These are phyloP conservation scores for Cantharis rufa DNA, from an alignment of 2,888 invertebrate genomes.

Conservation along the genomic window DNA sequence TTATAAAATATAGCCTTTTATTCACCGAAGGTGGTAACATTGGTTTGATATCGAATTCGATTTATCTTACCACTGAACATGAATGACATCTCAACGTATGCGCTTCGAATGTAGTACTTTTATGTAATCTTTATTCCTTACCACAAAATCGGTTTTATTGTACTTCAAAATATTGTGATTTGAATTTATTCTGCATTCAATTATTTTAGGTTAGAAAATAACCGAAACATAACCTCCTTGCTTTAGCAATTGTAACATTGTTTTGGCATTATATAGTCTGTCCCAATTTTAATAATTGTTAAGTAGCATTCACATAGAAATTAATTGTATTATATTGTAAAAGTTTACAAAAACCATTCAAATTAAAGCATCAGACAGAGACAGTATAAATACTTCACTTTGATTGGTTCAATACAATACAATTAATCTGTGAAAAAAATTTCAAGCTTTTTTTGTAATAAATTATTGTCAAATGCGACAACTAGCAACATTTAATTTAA, in stretches of 20 bases:
- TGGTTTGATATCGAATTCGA: slow-evolving; percentile 45
- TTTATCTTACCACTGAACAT: slow-evolving; percentile 48
- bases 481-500: too few relatives aligned
- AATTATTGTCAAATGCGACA: too few relatives aligned
- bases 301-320: too few relatives aligned
- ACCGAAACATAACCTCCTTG: background rate
- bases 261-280: too few relatives aligned
- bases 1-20: slow-evolving; percentile 47
- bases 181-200: background rate
- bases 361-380: too few relatives aligned
- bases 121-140: slow-evolving; percentile 1
- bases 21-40: slow-evolving; percentile 36
- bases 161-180: background rate
- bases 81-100: slow-evolving; percentile 43
- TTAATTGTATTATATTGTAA: too few relatives aligned
- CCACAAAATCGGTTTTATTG: background rate
- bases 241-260: background rate
- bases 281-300: too few relatives aligned
- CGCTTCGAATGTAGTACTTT: slow-evolving; percentile 17
- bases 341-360: too few relatives aligned
- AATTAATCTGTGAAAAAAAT: too few relatives aligned
- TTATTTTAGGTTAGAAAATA: background rate
- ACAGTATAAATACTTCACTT: too few relatives aligned
- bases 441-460: too few relatives aligned
- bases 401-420: too few relatives aligned